Percentiles rank a stretch among this genome's conserved stretches.
Conservation (phyloP, 2,113 vertebrate species). For the Gallinago undulata region DNA sequence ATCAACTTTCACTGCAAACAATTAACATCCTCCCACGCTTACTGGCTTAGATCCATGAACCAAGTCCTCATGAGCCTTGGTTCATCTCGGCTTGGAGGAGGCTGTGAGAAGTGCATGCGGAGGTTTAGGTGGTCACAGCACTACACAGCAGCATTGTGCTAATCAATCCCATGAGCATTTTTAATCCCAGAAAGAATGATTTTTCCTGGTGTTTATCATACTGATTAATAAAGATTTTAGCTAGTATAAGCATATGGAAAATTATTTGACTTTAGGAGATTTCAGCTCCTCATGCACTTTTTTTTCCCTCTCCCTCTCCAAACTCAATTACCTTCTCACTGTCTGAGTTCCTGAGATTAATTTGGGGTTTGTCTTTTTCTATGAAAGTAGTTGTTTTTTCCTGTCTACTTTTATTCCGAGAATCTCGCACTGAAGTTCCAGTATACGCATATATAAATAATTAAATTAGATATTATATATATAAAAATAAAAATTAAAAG, state of each 20-base stretch:
- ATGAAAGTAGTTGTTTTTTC: not conserved
- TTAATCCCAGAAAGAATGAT: not conserved
- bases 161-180: not conserved
- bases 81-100: not conserved
- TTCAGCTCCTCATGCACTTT: not conserved
- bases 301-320: not conserved
- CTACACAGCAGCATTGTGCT: fast-evolving
- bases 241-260: not conserved
- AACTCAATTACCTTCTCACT: not conserved
- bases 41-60: not conserved
- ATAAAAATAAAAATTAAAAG: not conserved
- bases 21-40: not conserved
- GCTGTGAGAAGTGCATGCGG: not conserved
- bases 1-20: not conserved
- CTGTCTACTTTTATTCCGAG: not conserved
- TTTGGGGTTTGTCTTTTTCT: not conserved
- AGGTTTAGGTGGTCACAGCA: not conserved
- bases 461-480: not conserved
- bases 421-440: not conserved
- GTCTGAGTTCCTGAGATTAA: not conserved
- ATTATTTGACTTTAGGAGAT: not conserved
- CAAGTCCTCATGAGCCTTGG: not conserved
- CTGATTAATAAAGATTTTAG: not conserved
- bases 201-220: not conserved
- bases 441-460: not conserved